Evolutionary conservation across 2,113 vertebrate species (phyloP).

Genomic region (Alethe diademata): DNA sequence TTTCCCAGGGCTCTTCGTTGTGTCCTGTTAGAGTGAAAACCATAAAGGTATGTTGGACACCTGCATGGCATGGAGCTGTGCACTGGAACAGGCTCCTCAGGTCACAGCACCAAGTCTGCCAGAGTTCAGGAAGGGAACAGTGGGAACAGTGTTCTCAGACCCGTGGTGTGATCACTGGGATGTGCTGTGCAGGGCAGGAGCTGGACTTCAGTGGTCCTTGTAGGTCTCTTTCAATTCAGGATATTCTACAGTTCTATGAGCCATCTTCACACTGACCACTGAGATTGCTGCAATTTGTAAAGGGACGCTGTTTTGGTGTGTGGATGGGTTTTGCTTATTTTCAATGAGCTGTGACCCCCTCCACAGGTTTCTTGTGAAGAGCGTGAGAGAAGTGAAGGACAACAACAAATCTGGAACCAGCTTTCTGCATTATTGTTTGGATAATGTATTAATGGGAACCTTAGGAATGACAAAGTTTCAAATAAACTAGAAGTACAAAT

Average conservation of each 20-base stretch:
- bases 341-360: neutral
- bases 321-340: neutral
- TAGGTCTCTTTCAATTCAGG: fast-evolving
- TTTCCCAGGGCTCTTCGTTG: neutral
- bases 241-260: fast-evolving
- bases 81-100: neutral
- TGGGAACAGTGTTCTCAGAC: neutral
- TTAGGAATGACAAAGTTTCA: neutral
- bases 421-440: neutral
- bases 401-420: neutral
- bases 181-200: neutral
- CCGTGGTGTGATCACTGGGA: neutral
- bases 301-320: neutral
- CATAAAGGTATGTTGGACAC: neutral
- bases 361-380: neutral
- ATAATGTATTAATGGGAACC: neutral
- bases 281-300: neutral
- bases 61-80: neutral
- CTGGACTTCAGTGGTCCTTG: neutral
- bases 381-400: neutral
- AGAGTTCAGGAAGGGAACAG: neutral
- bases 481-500: neutral
- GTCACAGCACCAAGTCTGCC: neutral
- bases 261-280: neutral
- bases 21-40: neutral